phyloP scores from a whole-genome alignment of 2,113 vertebrate genomes.

The Semnopithecus entellus region DNA sequence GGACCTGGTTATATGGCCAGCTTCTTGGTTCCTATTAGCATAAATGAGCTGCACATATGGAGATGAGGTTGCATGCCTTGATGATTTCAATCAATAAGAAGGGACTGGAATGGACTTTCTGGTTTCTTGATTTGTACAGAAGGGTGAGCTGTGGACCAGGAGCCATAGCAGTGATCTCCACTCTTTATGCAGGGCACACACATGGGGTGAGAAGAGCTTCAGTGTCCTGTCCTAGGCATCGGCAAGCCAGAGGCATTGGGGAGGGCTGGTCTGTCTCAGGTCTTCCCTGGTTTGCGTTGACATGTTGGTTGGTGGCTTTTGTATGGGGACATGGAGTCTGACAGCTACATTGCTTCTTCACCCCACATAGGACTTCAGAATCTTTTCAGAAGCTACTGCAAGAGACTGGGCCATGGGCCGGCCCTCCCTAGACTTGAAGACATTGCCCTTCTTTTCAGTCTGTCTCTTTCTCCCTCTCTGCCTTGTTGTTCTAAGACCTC shows the following conservation, averaged over 20 bases:
- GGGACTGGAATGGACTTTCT: background rate
- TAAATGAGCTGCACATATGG: background rate
- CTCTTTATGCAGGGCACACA: background rate
- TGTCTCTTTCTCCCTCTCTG: background rate
- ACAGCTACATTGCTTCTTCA: accelerated
- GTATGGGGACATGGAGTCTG: background rate
- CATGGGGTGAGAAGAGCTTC: background rate
- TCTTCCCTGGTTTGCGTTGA: background rate
- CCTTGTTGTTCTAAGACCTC: background rate
- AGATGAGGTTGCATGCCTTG: background rate
- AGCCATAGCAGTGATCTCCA: accelerated
- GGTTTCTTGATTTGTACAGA: background rate
- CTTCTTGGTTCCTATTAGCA: background rate
- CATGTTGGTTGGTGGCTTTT: accelerated
- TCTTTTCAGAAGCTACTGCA: background rate
- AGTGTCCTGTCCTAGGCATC: accelerated
- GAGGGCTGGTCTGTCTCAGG: background rate
- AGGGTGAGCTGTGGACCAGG: background rate
- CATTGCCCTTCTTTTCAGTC: background rate
- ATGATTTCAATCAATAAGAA: background rate
- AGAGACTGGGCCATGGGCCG: background rate
- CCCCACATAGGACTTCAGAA: background rate
- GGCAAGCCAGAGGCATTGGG: background rate
- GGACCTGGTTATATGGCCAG: accelerated
- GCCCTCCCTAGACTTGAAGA: background rate